phyloP scores from a whole-genome alignment of 2,797 vertebrate genomes.

The Sebastes matsubarae region DNA sequence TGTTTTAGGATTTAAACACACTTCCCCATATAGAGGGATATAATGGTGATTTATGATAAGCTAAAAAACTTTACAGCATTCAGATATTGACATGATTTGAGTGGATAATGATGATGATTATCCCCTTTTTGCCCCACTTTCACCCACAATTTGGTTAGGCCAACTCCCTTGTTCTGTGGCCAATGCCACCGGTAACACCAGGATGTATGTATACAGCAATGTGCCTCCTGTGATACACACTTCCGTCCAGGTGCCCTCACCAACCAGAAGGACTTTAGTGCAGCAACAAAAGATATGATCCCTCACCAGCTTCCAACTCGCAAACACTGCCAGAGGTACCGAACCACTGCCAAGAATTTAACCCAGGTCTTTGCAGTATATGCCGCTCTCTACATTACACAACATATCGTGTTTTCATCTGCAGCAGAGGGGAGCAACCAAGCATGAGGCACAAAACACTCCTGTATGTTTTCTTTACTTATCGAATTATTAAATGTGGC shows the following conservation, averaged over 20 bases:
- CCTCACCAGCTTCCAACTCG: conserved; percentile 1
- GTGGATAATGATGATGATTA: background rate
- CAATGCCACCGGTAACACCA: background rate
- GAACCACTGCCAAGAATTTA: conserved; percentile 18
- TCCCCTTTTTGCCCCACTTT: background rate
- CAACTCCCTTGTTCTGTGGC: background rate
- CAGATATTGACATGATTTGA: background rate
- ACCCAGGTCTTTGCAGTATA: background rate
- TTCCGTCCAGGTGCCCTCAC: background rate
- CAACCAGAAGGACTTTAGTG: background rate
- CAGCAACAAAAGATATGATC: conserved; percentile 1
- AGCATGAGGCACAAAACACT: background rate
- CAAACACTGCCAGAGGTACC: background rate
- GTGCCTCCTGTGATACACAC: background rate
- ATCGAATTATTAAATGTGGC: background rate
- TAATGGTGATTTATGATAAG: background rate
- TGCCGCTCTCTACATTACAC: background rate
- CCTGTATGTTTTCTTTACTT: background rate
- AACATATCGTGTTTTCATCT: background rate
- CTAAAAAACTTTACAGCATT: background rate
- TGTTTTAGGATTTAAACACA: no score
- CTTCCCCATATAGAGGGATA: no score
- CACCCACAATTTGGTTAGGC: background rate
- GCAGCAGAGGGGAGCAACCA: background rate
- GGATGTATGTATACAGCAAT: background rate